Evolutionary conservation across 2,888 invertebrate species (phyloP).

Genomic region (Amblyteles armatorius): DNA sequence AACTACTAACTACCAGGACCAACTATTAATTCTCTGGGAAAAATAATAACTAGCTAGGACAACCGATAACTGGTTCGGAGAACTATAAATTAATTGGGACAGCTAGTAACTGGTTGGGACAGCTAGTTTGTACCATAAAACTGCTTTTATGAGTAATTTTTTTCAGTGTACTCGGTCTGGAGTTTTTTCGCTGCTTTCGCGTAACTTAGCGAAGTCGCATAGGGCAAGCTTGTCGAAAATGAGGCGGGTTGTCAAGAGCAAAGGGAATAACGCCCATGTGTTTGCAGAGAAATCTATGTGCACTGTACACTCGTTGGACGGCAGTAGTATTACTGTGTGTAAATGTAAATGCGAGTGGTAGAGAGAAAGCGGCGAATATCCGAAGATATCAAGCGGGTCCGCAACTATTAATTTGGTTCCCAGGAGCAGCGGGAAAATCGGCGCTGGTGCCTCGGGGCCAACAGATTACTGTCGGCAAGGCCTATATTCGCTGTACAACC

Average conservation of each 20-base stretch:
- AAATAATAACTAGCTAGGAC: too few species aligned
- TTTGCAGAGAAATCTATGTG: slow-evolving; percentile 15
- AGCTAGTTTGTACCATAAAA: too few species aligned
- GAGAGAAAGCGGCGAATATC: slow-evolving; percentile 78
- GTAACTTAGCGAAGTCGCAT: background rate
- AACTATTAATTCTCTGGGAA: too few species aligned
- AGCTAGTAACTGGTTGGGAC: too few species aligned
- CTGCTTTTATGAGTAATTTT: too few species aligned
- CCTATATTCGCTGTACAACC: slow-evolving; percentile 59
- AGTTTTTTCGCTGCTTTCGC: background rate
- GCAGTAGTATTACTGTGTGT: slow-evolving; percentile 15
- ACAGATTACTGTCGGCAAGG: slow-evolving; percentile 81
- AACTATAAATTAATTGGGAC: too few species aligned
- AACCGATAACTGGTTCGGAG: too few species aligned
- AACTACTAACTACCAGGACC: too few species aligned
- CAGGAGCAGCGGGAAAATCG: slow-evolving; percentile 76
- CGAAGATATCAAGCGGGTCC: slow-evolving; percentile 80
- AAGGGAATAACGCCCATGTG: slow-evolving; percentile 31
- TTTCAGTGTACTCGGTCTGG: too few species aligned
- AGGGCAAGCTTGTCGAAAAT: background rate
- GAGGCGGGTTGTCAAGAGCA: slow-evolving; percentile 65
- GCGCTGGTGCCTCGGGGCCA: slow-evolving; percentile 79
- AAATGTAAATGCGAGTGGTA: slow-evolving; percentile 47
- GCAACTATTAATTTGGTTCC: slow-evolving; percentile 84
- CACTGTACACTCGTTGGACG: slow-evolving; percentile 1